Conservation (phyloP, 2,113 vertebrate genomes). For the Sitta europaea region DNA sequence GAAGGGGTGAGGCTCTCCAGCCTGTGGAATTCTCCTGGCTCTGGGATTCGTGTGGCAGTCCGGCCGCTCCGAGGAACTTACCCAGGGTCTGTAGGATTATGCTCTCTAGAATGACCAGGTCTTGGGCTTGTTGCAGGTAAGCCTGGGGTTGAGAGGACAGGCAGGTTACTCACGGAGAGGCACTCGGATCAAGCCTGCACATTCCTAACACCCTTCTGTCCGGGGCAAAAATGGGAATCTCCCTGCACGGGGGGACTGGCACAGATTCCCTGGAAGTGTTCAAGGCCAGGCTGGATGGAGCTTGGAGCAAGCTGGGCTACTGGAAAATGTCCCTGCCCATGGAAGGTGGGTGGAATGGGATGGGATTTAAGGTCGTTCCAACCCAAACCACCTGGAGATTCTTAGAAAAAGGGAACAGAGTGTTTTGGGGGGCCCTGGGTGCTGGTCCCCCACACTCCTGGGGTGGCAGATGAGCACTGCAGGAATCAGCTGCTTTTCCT, state of each 20-base stretch:
- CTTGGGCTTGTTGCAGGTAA: slow-evolving; percentile 99
- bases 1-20: slow-evolving; percentile 54
- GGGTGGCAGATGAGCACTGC: background rate
- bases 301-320: background rate
- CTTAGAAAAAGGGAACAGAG: background rate
- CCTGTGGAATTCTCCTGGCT: background rate
- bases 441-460: background rate
- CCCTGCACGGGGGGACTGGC: background rate
- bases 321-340: background rate
- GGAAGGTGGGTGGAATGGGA: background rate
- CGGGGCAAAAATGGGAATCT: background rate
- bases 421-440: background rate
- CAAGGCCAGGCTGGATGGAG: background rate
- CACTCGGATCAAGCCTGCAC: slow-evolving; percentile 47
- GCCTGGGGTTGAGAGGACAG: slow-evolving; percentile 91
- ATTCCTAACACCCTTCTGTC: slow-evolving; percentile 35
- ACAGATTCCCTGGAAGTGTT: background rate
- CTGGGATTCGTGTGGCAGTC: slow-evolving; percentile 62
- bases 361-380: background rate
- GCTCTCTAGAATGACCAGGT: slow-evolving; percentile 99
- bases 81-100: slow-evolving; percentile 99
- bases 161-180: slow-evolving; percentile 83
- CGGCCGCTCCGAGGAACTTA: slow-evolving; percentile 82
- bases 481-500: background rate
- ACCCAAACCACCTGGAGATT: background rate